Conservation (phyloP, 30 jellyfish, hydroid and myxozoan species). For the Cassiopea xamachana region DNA sequence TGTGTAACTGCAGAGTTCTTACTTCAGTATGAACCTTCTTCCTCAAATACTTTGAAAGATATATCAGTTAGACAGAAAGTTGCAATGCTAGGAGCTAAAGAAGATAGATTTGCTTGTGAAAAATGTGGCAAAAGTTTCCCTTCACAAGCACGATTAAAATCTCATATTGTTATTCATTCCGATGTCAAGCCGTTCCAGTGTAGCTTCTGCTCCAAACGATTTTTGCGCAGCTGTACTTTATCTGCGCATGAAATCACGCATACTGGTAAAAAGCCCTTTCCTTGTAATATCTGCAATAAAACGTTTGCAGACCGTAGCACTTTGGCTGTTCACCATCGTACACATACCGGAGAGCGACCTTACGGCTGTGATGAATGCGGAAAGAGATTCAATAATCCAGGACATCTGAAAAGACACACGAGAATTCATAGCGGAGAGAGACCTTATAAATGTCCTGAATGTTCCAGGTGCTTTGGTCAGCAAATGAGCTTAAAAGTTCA, state of each 20-base stretch:
- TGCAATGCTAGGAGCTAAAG: neutral
- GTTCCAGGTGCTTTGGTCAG: conserved; percentile 20
- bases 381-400: conserved; percentile 24
- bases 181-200: conserved; percentile 19
- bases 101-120: neutral
- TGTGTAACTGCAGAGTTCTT: neutral
- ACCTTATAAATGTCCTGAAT: conserved; percentile 23
- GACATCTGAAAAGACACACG: conserved; percentile 43
- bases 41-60: neutral
- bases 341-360: conserved; percentile 57
- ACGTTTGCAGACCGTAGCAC: conserved; percentile 36
- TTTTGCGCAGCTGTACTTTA: conserved; percentile 1
- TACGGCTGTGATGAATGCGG: conserved; percentile 41
- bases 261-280: conserved; percentile 42
- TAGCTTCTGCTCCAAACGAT: conserved; percentile 8
- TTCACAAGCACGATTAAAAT: neutral
- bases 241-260: conserved; percentile 22
- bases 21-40: neutral
- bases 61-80: neutral
- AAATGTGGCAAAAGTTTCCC: conserved; percentile 8
- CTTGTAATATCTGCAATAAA: conserved; percentile 24
- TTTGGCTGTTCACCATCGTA: conserved; percentile 12
- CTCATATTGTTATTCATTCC: conserved; percentile 2
- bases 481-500: conserved; percentile 22
- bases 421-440: conserved; percentile 52